A percentile compares a stretch with the other conserved stretches of the same genome.
These are phyloP conservation scores for Seriola aureovittata DNA, from an alignment of 2,113 vertebrate species.

Conservation along the genomic window DNA sequence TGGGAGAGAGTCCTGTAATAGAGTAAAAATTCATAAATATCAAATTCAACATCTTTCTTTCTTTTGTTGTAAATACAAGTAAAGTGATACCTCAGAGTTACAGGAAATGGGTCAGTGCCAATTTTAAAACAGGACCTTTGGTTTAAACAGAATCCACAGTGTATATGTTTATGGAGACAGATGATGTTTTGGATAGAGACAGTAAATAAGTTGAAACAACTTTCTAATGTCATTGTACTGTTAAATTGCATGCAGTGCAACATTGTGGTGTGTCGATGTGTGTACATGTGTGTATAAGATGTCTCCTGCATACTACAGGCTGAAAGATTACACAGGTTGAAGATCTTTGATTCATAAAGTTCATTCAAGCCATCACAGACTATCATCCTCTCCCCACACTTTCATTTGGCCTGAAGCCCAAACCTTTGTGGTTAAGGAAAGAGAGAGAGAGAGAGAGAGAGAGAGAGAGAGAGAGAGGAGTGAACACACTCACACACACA, in stretches of 20 bases:
- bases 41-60: not conserved
- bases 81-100: not conserved
- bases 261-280: not conserved
- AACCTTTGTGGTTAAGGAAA: slow-evolving; percentile 28
- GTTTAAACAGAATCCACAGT: too few species aligned
- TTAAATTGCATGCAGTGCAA: not conserved
- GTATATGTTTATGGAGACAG: too few species aligned
- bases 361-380: not conserved
- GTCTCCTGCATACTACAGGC: not conserved
- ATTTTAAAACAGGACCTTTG: not conserved
- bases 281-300: not conserved
- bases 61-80: not conserved
- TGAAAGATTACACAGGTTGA: not conserved
- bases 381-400: slow-evolving; percentile 21
- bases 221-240: not conserved
- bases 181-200: too few species aligned
- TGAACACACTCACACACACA: slow-evolving; percentile 28
- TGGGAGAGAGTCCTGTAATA: not conserved
- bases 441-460: slow-evolving; percentile 27
- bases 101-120: not conserved
- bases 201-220: not conserved
- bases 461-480: slow-evolving; percentile 22
- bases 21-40: not conserved
- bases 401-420: slow-evolving; percentile 52
- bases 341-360: slow-evolving; percentile 12